phyloP scores from a whole-genome alignment of 2,113 vertebrate species.

The Vulpes lagopus region DNA sequence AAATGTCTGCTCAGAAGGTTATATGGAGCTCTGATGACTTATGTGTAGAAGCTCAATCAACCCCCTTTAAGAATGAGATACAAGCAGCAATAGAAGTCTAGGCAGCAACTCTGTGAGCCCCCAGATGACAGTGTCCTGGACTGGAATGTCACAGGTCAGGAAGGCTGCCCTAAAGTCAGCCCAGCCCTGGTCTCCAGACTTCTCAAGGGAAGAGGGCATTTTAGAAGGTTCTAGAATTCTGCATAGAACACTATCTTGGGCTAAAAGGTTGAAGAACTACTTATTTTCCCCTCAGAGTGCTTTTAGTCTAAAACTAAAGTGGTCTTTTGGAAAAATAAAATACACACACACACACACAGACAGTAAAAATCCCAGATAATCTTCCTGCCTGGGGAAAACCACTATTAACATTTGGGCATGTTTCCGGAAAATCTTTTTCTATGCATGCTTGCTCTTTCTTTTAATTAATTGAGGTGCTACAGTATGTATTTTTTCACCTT shows the following conservation, averaged over 20 bases:
- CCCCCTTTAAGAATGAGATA: background rate
- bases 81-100: background rate
- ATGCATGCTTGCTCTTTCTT: background rate
- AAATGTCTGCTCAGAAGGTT: background rate
- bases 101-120: no score
- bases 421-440: background rate
- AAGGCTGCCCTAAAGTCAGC: no score
- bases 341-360: no score
- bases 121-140: background rate
- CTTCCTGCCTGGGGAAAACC: background rate
- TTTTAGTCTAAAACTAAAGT: constrained; percentile 16
- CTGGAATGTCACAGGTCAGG: background rate
- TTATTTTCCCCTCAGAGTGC: background rate
- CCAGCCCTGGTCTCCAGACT: background rate
- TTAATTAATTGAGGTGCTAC: background rate
- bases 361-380: background rate
- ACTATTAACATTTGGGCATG: background rate
- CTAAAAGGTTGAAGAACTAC: background rate
- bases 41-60: background rate
- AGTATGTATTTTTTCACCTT: background rate
- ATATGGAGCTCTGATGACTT: background rate
- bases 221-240: background rate
- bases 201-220: background rate
- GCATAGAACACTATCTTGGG: background rate
- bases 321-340: background rate